Base-by-base conservation (phyloP, 1,140 invertebrate species). In the Mactra quadrangularis region DNA sequence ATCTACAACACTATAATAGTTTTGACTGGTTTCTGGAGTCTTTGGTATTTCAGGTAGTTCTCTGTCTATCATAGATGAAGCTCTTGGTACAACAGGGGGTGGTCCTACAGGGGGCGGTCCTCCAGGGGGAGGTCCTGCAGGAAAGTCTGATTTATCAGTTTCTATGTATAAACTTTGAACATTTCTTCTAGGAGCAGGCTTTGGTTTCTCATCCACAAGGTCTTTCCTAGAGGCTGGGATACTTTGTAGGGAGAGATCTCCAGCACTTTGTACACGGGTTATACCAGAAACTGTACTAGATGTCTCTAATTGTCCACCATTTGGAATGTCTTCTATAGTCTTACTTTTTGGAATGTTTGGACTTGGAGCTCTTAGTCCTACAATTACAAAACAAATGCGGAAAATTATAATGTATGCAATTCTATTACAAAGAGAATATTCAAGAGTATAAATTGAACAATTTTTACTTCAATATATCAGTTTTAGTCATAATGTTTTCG, bases 311-410 rank as follows among this genome's bases (percentile, higher is more conserved):
- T 41, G 38, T 41, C 15, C 38, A 6, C 38, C 38, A 41, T 41
- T 41, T 57, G 62, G 60, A 71, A 81, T 71, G 55, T 81, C 66
- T 22, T 81, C 77, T 45, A 64, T 70, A 13, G 77, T 81, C 45
- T 71, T 70, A 33, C 77, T 81, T n/a, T 62, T 55, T 45, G 77
- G 66, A 59, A 81, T 71, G 55, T 45, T 68, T 59, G 66, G 22
- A 1, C 29, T 33, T 29, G 9, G 19, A 0, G 77, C 22, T 15
- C n/a, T 53, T 45, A 78, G 50, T 17, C 75, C 75, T 76, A n/a
- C n/a, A n/a, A n/a, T n/a, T n/a, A n/a, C n/a, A n/a, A n/a, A n/a
- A n/a, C n/a, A n/a, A n/a, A n/a, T n/a, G n/a, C n/a, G n/a, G n/a
- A 50, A 50, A 9, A 19, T 13, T 50, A 19, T 50, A 19, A 50